These are phyloP conservation scores for Bombylius major DNA, from an alignment of 2,888 invertebrate genomes.

Conservation along the genomic window DNA sequence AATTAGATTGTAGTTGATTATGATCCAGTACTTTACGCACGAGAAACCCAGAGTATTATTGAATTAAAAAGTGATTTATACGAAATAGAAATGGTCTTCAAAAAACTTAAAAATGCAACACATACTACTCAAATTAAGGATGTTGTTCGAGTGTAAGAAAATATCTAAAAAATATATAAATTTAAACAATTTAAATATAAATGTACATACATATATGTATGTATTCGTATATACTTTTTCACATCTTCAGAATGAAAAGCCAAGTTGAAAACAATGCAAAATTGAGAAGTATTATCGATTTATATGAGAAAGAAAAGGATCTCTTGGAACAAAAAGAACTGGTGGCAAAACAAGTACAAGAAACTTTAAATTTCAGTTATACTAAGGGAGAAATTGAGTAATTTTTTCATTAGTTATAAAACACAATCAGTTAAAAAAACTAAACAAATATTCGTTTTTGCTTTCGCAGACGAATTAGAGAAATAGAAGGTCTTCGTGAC, in stretches of 20 bases:
- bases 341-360: constrained; percentile 24
- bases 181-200: too few relatives aligned
- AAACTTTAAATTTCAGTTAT: constrained; percentile 26
- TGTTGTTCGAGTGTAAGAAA: constrained; percentile 28
- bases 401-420: constrained; percentile 1
- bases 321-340: constrained; percentile 23
- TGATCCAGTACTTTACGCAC: constrained; percentile 26
- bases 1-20: constrained; percentile 5
- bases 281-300: constrained; percentile 24
- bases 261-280: constrained; percentile 28
- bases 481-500: constrained; percentile 22
- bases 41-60: constrained; percentile 33
- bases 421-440: not conserved
- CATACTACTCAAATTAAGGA: constrained; percentile 28
- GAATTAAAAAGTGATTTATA: constrained; percentile 26
- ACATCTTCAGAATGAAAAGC: constrained; percentile 24
- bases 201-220: too few relatives aligned
- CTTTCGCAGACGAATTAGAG: constrained; percentile 21
- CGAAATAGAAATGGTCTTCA: constrained; percentile 27
- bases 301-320: constrained; percentile 2
- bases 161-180: too few relatives aligned
- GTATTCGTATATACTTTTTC: too few relatives aligned
- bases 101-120: constrained; percentile 30
- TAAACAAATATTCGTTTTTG: too few relatives aligned
- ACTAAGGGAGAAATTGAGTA: constrained; percentile 29